A percentile compares a stretch with the other conserved stretches of the same genome.
phyloP scores from a whole-genome alignment of 2,113 vertebrate species.

The Falco punctatus region DNA sequence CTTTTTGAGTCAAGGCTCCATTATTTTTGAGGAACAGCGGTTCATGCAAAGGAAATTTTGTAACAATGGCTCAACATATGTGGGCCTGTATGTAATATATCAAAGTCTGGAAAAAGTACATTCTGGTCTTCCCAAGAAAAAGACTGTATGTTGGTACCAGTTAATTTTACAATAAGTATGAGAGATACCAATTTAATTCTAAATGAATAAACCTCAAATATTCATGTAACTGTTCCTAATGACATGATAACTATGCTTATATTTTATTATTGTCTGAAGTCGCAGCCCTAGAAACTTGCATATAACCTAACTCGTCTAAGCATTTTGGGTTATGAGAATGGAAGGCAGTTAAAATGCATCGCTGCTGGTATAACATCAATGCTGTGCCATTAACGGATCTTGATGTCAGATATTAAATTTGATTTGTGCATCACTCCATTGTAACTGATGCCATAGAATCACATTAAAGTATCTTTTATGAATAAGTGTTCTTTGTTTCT shows the following conservation, averaged over 20 bases:
- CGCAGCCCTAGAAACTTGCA: neutral
- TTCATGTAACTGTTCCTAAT: neutral
- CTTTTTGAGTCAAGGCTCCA: neutral
- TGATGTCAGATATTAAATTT: neutral
- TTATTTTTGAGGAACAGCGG: neutral
- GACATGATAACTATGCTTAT: rapidly evolving
- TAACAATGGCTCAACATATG: neutral
- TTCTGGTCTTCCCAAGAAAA: neutral
- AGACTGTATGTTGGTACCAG: neutral
- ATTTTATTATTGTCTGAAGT: neutral
- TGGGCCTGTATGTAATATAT: no score
- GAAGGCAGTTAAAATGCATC: neutral
- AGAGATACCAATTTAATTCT: neutral
- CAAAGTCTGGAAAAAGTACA: no score
- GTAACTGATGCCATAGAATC: neutral
- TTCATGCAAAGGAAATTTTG: neutral
- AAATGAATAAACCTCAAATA: neutral
- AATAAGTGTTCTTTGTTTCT: neutral
- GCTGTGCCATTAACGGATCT: no score
- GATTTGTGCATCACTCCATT: neutral
- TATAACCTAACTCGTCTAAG: neutral
- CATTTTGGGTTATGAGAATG: neutral
- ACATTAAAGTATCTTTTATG: neutral
- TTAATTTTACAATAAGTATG: neutral
- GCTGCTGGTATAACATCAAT: neutral